These are phyloP conservation scores for Oscheius sp. DNA, from an alignment of 2,888 invertebrate genomes.

Conservation along the genomic window DNA sequence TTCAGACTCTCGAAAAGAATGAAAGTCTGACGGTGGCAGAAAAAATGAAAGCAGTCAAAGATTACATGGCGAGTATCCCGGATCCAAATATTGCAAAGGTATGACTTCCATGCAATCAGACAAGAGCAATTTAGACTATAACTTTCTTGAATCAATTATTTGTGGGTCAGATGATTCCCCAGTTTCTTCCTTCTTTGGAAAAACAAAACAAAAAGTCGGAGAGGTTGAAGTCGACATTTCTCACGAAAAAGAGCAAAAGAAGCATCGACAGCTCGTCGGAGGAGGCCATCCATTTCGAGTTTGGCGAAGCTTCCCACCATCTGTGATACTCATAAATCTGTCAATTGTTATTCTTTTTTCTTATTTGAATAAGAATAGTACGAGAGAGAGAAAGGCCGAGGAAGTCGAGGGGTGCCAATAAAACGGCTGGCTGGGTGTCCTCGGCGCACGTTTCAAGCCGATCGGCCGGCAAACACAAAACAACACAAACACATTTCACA, in stretches of 20 bases:
- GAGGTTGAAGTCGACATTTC: too few relatives aligned
- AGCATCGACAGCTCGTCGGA: too few relatives aligned
- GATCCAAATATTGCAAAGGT: conserved; percentile 8
- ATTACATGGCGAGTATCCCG: conserved; percentile 2
- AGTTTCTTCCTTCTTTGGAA: not conserved
- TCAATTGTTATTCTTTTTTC: not conserved
- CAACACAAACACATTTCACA: too few relatives aligned
- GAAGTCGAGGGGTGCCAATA: too few relatives aligned
- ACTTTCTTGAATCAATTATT: conserved; percentile 14
- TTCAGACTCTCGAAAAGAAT: conserved; percentile 12
- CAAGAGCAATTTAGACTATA: not conserved
- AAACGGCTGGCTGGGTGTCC: too few relatives aligned
- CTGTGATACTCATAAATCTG: not conserved
- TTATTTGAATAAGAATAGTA: not conserved
- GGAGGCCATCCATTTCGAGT: too few relatives aligned
- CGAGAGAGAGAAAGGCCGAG: too few relatives aligned
- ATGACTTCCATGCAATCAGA: not conserved
- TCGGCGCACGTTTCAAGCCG: too few relatives aligned
- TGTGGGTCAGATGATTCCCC: not conserved
- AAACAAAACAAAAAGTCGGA: not conserved
- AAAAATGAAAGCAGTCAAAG: not conserved
- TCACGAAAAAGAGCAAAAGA: too few relatives aligned
- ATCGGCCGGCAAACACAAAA: too few relatives aligned
- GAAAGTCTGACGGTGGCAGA: conserved; percentile 4
- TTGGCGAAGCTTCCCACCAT: too few relatives aligned